Evolutionary conservation across 2,888 invertebrate species (phyloP).

Genomic region (Masnerella sp.): DNA sequence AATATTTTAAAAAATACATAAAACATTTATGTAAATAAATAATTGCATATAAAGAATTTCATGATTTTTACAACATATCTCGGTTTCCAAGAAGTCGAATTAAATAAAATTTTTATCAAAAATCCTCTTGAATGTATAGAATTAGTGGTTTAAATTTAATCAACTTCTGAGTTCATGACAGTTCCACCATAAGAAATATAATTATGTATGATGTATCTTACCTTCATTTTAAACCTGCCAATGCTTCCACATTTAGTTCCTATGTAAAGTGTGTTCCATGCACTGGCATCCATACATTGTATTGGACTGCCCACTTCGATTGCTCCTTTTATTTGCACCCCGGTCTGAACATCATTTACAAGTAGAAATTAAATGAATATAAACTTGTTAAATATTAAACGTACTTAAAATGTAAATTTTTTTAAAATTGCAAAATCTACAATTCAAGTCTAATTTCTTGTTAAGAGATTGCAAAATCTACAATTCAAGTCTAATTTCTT

Average conservation of each 20-base stretch:
- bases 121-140: no score
- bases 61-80: no score
- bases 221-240: constrained; percentile 84
- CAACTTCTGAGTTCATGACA: no score
- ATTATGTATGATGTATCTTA: no score
- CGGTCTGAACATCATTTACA: constrained; percentile 78
- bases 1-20: no score
- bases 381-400: constrained; percentile 1
- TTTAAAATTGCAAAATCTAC: neutral
- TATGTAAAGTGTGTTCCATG: constrained; percentile 85
- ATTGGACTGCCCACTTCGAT: constrained; percentile 82
- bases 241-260: constrained; percentile 86
- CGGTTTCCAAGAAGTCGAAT: no score
- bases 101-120: no score
- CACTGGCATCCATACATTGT: constrained; percentile 84
- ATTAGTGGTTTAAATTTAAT: no score
- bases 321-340: constrained; percentile 79
- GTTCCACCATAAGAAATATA: no score
- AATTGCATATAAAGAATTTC: no score
- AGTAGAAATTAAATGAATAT: constrained; percentile 3
- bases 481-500: neutral
- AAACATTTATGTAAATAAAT: no score
- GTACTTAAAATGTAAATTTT: constrained; percentile 10
- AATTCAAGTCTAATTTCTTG: neutral
- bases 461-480: neutral